phyloP scores from a whole-genome alignment of 2,888 invertebrate species.

The Tenthredo mesomela region DNA sequence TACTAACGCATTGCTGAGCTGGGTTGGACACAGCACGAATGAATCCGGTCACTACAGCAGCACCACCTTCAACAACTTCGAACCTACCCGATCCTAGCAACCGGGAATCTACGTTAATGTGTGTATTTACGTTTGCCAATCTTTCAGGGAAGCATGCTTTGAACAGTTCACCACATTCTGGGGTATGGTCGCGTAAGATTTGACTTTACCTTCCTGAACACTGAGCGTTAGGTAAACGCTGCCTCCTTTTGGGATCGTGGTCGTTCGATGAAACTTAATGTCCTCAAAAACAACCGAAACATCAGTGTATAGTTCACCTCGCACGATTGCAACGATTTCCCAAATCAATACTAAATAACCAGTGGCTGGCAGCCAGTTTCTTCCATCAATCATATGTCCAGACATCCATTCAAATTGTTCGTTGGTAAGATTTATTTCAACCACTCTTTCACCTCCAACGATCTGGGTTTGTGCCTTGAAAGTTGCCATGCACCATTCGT shows the following conservation, averaged over 20 bases:
- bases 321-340: conserved; percentile 79
- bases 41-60: no score
- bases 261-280: conserved; percentile 80
- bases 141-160: no score
- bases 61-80: no score
- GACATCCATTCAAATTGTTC: conserved; percentile 85
- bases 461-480: conserved; percentile 85
- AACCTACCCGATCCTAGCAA: no score
- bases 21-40: no score
- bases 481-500: conserved; percentile 81
- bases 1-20: no score
- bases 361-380: conserved; percentile 85
- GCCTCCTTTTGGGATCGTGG: conserved; percentile 79
- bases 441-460: conserved; percentile 83
- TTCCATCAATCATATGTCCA: conserved; percentile 90
- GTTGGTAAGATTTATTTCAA: conserved; percentile 82
- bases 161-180: no score
- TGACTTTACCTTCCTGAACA: conserved; percentile 69
- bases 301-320: conserved; percentile 74
- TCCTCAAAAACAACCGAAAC: conserved; percentile 80
- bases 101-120: no score
- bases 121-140: no score
- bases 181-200: conserved; percentile 63
- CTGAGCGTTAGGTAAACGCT: conserved; percentile 68
- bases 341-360: conserved; percentile 80